These are phyloP conservation scores for Charaxes varanes DNA, from an alignment of 1,140 invertebrate species.

Conservation along the genomic window DNA sequence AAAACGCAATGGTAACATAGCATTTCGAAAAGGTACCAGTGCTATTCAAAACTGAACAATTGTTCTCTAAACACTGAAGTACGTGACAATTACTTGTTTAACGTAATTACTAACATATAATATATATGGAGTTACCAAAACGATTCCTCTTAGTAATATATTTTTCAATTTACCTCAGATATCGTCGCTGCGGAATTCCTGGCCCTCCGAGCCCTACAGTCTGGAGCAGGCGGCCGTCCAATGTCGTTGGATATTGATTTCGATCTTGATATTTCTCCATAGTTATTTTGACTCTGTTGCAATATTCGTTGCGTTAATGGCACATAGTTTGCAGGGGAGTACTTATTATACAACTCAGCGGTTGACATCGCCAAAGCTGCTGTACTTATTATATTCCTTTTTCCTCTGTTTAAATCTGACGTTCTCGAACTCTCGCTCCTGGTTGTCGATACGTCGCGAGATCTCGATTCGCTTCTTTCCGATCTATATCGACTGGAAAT, in stretches of 20 bases:
- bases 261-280: conserved; percentile 65
- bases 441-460: conserved; percentile 56
- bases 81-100: too few species aligned
- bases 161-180: conserved; percentile 47
- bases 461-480: conserved; percentile 54
- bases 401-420: conserved; percentile 39
- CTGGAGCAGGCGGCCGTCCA: conserved; percentile 53
- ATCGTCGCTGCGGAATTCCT: conserved; percentile 53
- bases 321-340: conserved; percentile 78
- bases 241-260: conserved; percentile 75
- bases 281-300: conserved; percentile 53
- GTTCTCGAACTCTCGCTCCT: conserved; percentile 61
- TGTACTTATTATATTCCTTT: conserved; percentile 37
- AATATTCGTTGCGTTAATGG: conserved; percentile 74
- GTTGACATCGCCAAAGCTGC: conserved; percentile 63
- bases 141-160: background rate
- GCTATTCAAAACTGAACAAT: too few species aligned
- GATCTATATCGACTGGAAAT: conserved; percentile 54
- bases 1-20: background rate
- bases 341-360: conserved; percentile 77
- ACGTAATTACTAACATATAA: background rate
- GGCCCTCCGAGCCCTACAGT: conserved; percentile 44
- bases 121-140: conserved; percentile 4
- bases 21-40: too few species aligned
- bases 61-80: too few species aligned